A percentile compares a stretch with the other conserved stretches of the same genome.
phyloP scores from a whole-genome alignment of 2,888 invertebrate species.

The Agrochola circellaris region DNA sequence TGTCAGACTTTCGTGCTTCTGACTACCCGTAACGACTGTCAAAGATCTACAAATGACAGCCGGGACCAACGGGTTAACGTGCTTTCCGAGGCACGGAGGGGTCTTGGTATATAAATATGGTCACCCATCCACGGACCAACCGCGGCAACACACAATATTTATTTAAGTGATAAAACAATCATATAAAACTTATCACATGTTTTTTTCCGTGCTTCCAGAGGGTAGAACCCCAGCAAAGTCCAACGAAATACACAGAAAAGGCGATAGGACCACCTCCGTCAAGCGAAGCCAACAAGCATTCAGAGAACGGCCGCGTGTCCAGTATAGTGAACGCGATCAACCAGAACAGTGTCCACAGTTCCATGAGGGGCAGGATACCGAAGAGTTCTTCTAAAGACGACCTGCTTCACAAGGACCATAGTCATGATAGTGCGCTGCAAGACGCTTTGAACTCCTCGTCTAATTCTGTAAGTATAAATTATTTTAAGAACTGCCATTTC shows the following conservation, averaged over 20 bases:
- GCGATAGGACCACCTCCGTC: slow-evolving; percentile 79
- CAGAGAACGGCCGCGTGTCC: slow-evolving; percentile 86
- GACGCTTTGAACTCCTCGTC: slow-evolving; percentile 87
- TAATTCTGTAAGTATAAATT: slow-evolving; percentile 81
- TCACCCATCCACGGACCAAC: too few relatives aligned
- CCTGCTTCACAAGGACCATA: slow-evolving; percentile 81
- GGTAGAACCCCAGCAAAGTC: slow-evolving; percentile 87
- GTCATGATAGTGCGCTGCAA: slow-evolving; percentile 80
- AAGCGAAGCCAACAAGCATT: slow-evolving; percentile 69
- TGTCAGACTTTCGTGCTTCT: too few relatives aligned
- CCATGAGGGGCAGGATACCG: slow-evolving; percentile 83
- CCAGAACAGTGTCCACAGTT: slow-evolving; percentile 77
- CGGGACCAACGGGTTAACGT: too few relatives aligned
- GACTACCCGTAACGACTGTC: too few relatives aligned
- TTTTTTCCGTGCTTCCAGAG: slow-evolving; percentile 75
- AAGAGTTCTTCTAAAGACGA: slow-evolving; percentile 88
- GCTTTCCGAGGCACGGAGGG: too few relatives aligned
- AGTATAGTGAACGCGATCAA: slow-evolving; percentile 87
- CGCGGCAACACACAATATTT: too few relatives aligned
- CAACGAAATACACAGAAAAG: slow-evolving; percentile 85
- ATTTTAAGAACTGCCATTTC: not conserved
- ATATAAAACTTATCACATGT: not conserved
- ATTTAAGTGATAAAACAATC: too few relatives aligned
- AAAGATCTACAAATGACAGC: too few relatives aligned
- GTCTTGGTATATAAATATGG: too few relatives aligned